Base-by-base conservation (phyloP, 1,140 invertebrate genomes). In the Leptinotarsa defecta region DNA sequence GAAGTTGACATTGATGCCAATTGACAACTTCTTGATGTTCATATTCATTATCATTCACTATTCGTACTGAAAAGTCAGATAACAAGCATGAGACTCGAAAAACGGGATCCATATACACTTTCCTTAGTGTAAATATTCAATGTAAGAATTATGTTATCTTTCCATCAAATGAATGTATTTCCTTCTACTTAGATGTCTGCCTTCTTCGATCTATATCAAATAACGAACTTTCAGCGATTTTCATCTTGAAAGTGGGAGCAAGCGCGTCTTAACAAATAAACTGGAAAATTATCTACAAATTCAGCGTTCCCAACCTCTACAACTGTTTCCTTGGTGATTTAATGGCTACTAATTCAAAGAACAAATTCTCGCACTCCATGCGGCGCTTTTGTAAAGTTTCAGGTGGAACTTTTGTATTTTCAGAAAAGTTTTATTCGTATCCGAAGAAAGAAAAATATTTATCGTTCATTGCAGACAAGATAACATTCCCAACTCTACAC, bases 271-370 rank as follows among this genome's bases (percentile, higher is more conserved):
- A 15, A 15, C 52, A 19, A n/a, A 57, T 57, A 57, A 57, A 57
- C 52, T 57, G n/a, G 34, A 57, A 57, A 17, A 57, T 57, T 57
- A 57, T 57, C 52, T 57, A 57, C 52, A 57, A 57, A 57, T 57
- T 19, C 34, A 43, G 52, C 52, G 6, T 57, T 57, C 13, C 52
- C 52, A 57, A 19, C 4, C 52, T 57, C 52, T 19, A 57, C 34
- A 43, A 43, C 17, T 57, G 52, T 57, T 57, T n/a, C 52, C n/a
- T 57, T 57, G 52, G 17, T 57, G 52, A 57, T 57, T 57, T n/a
- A 57, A 57, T 57, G 52, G 52, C 52, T 57, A 57, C 52, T 57
- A 57, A 57, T 57, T 57, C 52, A 57, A 57, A 57, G 52, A 57
- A 57, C 52, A 57, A 57, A 57, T 57, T 57, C 52, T 15, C 52